A percentile compares a stretch with the other conserved stretches of the same genome.
phyloP scores from a whole-genome alignment of 2,113 vertebrate species.

The Xiphophorus couchianus region DNA sequence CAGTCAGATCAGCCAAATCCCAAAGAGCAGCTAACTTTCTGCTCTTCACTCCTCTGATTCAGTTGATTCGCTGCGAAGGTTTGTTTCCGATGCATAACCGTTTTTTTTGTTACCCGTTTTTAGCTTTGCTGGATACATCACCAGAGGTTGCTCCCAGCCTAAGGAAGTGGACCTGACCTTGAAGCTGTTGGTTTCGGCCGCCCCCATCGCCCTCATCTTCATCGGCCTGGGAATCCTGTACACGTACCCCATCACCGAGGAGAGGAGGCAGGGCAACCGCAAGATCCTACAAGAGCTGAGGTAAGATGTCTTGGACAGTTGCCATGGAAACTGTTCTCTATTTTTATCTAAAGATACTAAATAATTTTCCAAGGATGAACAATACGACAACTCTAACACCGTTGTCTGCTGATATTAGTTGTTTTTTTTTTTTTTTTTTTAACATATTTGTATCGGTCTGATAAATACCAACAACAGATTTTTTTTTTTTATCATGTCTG shows the following conservation, averaged over 20 bases:
- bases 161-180: slow-evolving; percentile 84
- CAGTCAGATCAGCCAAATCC: background rate
- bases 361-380: too few species aligned
- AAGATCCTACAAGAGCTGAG: slow-evolving; percentile 89
- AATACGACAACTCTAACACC: too few species aligned
- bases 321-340: background rate
- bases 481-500: too few species aligned
- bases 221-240: slow-evolving; percentile 89
- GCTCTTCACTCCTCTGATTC: background rate
- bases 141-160: slow-evolving; percentile 88
- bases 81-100: background rate
- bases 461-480: too few species aligned
- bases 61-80: background rate
- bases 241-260: slow-evolving; percentile 91
- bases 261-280: slow-evolving; percentile 86
- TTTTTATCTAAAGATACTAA: too few species aligned
- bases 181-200: slow-evolving; percentile 89
- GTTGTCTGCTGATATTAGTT: too few species aligned
- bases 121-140: slow-evolving; percentile 93
- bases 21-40: background rate
- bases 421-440: too few species aligned
- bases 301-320: slow-evolving; percentile 65
- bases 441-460: too few species aligned
- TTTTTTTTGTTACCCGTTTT: background rate
- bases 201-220: slow-evolving; percentile 87